Evolutionary conservation across 2,113 vertebrate species (phyloP).

Genomic region (Bolborhynchus lineola): DNA sequence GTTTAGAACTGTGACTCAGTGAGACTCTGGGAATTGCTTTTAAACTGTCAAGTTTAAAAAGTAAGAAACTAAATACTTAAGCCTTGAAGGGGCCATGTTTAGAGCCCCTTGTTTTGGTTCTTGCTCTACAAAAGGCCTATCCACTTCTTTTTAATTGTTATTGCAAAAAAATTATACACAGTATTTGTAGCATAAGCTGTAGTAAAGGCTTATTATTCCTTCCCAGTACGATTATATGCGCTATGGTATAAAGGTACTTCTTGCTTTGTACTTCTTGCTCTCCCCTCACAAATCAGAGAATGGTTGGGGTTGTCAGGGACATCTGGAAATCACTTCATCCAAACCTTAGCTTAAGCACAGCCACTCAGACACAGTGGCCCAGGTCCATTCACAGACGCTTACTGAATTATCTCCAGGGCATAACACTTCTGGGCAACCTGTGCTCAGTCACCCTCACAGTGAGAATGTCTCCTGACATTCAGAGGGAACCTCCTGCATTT

Average conservation of each 20-base stretch:
- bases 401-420: not conserved
- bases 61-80: not conserved
- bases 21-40: not conserved
- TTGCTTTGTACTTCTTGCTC: not conserved
- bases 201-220: not conserved
- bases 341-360: not conserved
- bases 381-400: rapidly evolving
- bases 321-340: not conserved
- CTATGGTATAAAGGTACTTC: not conserved
- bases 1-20: not conserved
- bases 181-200: not conserved
- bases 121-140: not conserved
- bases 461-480: not conserved
- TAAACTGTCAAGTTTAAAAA: not conserved
- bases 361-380: not conserved
- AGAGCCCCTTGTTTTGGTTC: not conserved
- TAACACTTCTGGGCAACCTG: not conserved
- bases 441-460: not conserved
- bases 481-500: not conserved
- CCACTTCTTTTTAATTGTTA: not conserved
- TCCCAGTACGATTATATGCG: rapidly evolving
- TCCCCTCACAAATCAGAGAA: not conserved
- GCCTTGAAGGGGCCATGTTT: not conserved
- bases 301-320: rapidly evolving
- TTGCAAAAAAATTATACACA: not conserved